Percentiles rank a stretch among this genome's conserved stretches.
phyloP scores from a whole-genome alignment of 2,113 vertebrate genomes.

The Anoura caudifer region DNA sequence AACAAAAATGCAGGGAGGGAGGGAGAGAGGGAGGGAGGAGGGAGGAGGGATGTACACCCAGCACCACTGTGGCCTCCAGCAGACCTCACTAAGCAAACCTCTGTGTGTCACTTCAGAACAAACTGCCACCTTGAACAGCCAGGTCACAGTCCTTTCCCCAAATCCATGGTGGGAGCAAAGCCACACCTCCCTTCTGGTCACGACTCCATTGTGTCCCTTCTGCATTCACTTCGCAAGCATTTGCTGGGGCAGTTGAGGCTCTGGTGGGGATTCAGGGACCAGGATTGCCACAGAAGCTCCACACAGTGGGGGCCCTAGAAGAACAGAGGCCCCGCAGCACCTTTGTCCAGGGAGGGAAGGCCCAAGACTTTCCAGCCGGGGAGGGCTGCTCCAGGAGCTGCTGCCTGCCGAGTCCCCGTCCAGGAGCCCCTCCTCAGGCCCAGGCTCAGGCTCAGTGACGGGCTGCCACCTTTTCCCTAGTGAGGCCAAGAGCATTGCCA shows the following conservation, averaged over 20 bases:
- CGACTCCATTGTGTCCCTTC: not conserved
- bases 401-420: not conserved
- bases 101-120: not conserved
- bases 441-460: too few species aligned
- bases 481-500: too few species aligned
- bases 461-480: not conserved
- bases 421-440: not conserved
- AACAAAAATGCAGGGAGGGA: not conserved
- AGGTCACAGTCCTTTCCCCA: not conserved
- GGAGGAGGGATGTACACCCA: not conserved
- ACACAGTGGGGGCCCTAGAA: not conserved
- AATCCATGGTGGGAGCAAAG: not conserved
- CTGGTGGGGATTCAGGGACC: not conserved
- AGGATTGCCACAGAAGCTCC: not conserved
- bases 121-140: not conserved
- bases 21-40: not conserved
- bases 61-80: not conserved
- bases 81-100: not conserved
- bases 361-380: not conserved
- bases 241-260: not conserved
- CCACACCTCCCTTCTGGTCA: not conserved
- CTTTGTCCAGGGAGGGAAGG: not conserved
- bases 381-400: not conserved
- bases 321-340: not conserved
- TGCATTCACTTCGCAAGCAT: not conserved